Conservation (phyloP, 2,113 vertebrate species). For the Phoenicopterus ruber region DNA sequence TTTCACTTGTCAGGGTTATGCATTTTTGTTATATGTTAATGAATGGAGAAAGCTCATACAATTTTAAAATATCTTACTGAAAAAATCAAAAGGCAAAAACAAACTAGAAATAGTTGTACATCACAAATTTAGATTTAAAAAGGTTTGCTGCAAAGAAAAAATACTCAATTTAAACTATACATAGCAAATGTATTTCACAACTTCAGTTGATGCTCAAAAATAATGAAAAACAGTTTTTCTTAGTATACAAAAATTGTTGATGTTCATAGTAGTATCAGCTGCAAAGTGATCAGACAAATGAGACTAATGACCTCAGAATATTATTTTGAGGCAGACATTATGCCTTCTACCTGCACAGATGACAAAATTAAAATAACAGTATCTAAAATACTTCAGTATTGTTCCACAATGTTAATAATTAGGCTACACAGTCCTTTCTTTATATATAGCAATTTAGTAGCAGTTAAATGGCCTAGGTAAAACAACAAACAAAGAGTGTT, state of each 20-base stretch:
- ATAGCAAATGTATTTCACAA: background rate
- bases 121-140: background rate
- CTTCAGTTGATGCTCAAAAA: background rate
- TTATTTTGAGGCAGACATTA: background rate
- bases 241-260: background rate
- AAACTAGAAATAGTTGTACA: background rate
- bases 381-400: background rate
- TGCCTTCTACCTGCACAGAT: background rate
- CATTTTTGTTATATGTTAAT: constrained; percentile 40
- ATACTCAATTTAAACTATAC: background rate
- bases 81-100: background rate
- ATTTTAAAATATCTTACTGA: constrained; percentile 14
- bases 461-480: background rate
- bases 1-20: constrained; percentile 21
- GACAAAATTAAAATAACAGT: background rate
- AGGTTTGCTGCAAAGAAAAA: background rate
- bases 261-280: background rate
- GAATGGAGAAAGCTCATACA: background rate
- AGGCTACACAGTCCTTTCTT: background rate
- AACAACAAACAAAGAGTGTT: background rate
- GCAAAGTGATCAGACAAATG: background rate
- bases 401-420: background rate
- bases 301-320: background rate
- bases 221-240: background rate
- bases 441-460: background rate